phyloP scores from a whole-genome alignment of 2,797 vertebrate species.

The Cyclura pinguis region DNA sequence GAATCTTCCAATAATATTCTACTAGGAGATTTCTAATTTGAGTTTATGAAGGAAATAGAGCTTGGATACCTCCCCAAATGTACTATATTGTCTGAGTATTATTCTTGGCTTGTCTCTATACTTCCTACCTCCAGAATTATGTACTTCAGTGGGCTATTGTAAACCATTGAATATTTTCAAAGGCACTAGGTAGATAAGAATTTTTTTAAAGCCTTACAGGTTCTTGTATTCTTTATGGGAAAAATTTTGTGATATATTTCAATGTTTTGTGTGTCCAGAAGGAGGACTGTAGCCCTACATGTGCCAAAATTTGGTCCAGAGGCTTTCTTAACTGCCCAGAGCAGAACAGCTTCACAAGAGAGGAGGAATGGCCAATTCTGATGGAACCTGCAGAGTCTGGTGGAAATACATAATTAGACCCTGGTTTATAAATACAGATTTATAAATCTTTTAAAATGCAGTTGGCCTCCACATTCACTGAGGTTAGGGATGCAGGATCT shows the following conservation, averaged over 20 bases:
- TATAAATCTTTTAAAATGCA: constrained; percentile 57
- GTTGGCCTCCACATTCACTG: no score
- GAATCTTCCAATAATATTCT: constrained; percentile 56
- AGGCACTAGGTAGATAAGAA: constrained; percentile 53
- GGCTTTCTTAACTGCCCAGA: no score
- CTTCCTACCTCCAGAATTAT: not conserved
- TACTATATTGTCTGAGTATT: fast-evolving
- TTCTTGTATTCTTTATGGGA: no score
- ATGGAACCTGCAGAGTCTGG: not conserved
- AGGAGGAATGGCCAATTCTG: constrained; percentile 30
- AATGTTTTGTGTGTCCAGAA: no score
- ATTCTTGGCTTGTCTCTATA: not conserved
- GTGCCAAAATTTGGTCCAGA: no score
- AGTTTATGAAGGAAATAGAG: constrained; percentile 49
- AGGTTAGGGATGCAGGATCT: no score
- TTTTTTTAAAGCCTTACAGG: constrained; percentile 13
- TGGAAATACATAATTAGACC: no score
- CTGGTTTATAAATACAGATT: constrained; percentile 32
- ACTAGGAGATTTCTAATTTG: constrained; percentile 51
- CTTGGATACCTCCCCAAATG: constrained; percentile 33
- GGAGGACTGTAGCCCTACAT: no score
- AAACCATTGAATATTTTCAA: constrained; percentile 41
- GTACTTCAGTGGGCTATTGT: constrained; percentile 17
- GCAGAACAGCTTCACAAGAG: no score
- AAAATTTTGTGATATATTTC: no score